phyloP scores from a whole-genome alignment of 2,797 vertebrate species.

The Sebastes ruberrimus region DNA sequence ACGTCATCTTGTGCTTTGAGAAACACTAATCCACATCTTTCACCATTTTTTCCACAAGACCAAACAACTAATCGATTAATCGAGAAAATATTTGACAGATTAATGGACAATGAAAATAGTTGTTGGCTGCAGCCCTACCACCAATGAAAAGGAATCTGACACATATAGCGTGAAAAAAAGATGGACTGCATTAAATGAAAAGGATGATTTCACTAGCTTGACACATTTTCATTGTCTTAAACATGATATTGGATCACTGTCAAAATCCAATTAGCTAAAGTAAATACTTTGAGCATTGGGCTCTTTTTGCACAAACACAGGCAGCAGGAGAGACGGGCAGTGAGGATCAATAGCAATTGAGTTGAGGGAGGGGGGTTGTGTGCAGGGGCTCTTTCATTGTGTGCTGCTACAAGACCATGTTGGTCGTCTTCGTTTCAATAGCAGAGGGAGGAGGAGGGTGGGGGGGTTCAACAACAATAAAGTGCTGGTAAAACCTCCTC shows the following conservation, averaged over 20 bases:
- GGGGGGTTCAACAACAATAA: conserved; percentile 58
- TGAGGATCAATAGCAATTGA: conserved; percentile 81
- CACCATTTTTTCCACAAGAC: too few species aligned
- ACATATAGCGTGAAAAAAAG: conserved; percentile 29
- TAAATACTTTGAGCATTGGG: conserved; percentile 65
- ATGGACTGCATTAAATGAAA: conserved; percentile 61
- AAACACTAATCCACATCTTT: too few species aligned
- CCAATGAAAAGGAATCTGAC: conserved; percentile 10
- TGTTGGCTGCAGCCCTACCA: accelerated
- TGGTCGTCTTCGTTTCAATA: conserved; percentile 68
- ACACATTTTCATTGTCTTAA: conserved; percentile 77
- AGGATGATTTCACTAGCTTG: conserved; percentile 56
- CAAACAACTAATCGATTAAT: too few species aligned
- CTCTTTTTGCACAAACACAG: conserved; percentile 56
- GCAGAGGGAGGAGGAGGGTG: conserved; percentile 63
- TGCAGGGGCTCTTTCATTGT: conserved; percentile 71
- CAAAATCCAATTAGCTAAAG: conserved; percentile 77
- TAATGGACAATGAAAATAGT: too few species aligned
- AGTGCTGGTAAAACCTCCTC: conserved; percentile 73
- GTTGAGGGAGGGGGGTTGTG: conserved; percentile 63
- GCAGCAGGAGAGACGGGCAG: conserved; percentile 65
- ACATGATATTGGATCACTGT: conserved; percentile 71
- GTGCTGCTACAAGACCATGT: conserved; percentile 77
- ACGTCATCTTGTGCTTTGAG: too few species aligned
- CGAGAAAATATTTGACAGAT: too few species aligned